A percentile compares a stretch with the other conserved stretches of the same genome.
Evolutionary conservation across 2,113 vertebrate species (phyloP).

Genomic region (Smithornis capensis): DNA sequence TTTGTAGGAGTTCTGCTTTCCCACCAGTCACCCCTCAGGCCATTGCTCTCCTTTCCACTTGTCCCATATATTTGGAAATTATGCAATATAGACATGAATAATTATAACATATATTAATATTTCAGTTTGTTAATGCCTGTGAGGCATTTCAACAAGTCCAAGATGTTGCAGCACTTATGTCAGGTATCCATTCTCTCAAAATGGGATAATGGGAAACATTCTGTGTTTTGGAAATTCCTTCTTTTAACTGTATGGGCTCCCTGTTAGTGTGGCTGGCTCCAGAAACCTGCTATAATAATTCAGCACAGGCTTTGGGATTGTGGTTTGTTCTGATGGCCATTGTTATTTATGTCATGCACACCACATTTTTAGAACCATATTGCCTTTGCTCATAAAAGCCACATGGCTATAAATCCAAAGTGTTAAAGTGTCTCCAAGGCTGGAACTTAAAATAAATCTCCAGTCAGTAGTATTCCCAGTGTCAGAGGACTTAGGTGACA

Average conservation of each 20-base stretch:
- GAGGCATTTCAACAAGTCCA: not conserved
- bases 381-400: conserved; percentile 60
- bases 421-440: conserved; percentile 57
- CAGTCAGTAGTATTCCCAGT: conserved; percentile 5
- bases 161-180: not conserved
- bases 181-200: conserved; percentile 19
- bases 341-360: conserved; percentile 59
- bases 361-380: conserved; percentile 49
- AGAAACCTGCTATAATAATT: conserved; percentile 30
- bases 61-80: not conserved
- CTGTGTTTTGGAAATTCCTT: not conserved
- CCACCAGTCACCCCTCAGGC: not conserved
- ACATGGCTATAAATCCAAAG: conserved; percentile 60
- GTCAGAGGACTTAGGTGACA: conserved; percentile 2
- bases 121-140: not conserved
- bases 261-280: not conserved
- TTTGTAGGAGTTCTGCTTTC: not conserved
- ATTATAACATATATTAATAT: not conserved
- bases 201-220: conserved; percentile 13
- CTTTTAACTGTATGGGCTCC: not conserved
- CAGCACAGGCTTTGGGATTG: conserved; percentile 29
- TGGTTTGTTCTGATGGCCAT: conserved; percentile 34
- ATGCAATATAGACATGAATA: not conserved
- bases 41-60: not conserved
- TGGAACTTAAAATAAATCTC: conserved; percentile 43